These are phyloP conservation scores for Aphelenchoides fujianensis DNA, from an alignment of 1,140 invertebrate genomes.

Conservation along the genomic window DNA sequence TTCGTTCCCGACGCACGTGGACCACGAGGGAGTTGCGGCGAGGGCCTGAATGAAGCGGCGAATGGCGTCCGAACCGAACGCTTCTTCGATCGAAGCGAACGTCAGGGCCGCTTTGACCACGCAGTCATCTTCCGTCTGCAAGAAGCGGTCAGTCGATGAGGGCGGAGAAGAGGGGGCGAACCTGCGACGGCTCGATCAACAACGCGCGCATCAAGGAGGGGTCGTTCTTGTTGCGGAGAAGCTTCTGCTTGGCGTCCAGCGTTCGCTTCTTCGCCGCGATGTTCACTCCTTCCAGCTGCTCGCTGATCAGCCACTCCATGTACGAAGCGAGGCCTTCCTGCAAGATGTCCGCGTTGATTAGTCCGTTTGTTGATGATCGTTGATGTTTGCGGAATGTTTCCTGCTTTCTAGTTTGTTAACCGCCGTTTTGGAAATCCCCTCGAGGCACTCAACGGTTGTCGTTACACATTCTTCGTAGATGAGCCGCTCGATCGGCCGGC, in stretches of 20 bases:
- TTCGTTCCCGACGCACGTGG: neutral
- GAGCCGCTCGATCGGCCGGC: neutral
- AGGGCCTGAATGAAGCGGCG: neutral
- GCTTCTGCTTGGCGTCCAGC: conserved; percentile 24
- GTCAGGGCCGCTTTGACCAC: conserved; percentile 3
- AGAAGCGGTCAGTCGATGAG: no score
- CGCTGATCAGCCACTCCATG: conserved; percentile 31
- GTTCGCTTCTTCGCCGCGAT: conserved; percentile 16
- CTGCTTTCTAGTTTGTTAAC: no score
- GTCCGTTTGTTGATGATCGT: neutral
- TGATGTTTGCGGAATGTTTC: no score
- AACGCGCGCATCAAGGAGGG: neutral
- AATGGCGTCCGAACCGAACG: conserved; percentile 12
- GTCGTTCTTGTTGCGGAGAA: conserved; percentile 20
- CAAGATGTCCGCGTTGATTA: neutral
- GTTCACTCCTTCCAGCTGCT: conserved; percentile 21
- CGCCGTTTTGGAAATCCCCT: no score
- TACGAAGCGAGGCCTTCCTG: conserved; percentile 31
- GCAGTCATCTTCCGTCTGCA: conserved; percentile 18
- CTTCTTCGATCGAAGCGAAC: conserved; percentile 20
- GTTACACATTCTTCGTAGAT: neutral
- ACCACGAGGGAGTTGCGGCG: neutral
- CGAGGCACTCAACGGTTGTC: neutral
- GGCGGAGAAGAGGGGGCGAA: no score
- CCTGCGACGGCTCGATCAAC: conserved; percentile 12